phyloP scores from a whole-genome alignment of 2,113 vertebrate species.

The Nothobranchius kuhntae region DNA sequence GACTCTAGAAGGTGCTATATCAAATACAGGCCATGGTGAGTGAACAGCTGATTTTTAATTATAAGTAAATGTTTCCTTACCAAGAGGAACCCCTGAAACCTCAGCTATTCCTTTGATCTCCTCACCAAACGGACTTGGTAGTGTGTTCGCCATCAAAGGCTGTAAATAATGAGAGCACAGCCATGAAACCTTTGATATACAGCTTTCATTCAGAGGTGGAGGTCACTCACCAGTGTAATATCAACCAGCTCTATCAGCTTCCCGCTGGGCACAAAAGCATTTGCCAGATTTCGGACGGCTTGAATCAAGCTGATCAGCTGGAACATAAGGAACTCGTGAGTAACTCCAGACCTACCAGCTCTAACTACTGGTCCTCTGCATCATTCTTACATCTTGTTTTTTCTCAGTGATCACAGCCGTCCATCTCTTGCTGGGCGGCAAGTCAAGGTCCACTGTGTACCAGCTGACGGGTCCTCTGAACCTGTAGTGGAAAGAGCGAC shows the following conservation, averaged over 20 bases:
- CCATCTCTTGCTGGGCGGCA: slow-evolving; percentile 89
- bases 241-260: slow-evolving; percentile 87
- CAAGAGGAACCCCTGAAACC: slow-evolving; percentile 83
- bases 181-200: neutral
- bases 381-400: slow-evolving; percentile 79
- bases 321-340: slow-evolving; percentile 24
- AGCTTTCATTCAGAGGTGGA: neutral
- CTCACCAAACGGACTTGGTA: slow-evolving; percentile 88
- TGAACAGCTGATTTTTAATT: neutral
- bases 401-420: slow-evolving; percentile 82
- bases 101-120: slow-evolving; percentile 91
- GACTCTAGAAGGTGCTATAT: too few relatives aligned
- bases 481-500: slow-evolving; percentile 69
- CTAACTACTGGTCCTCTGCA: neutral
- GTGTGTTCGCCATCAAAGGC: slow-evolving; percentile 80
- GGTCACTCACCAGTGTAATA: slow-evolving; percentile 84
- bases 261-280: slow-evolving; percentile 88
- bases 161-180: slow-evolving; percentile 51
- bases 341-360: neutral
- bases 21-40: neutral
- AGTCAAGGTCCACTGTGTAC: slow-evolving; percentile 89
- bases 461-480: slow-evolving; percentile 81
- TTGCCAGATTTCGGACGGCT: slow-evolving; percentile 81
- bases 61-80: slow-evolving; percentile 73
- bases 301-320: slow-evolving; percentile 85